Evolutionary conservation across 2,113 vertebrate species (phyloP).

Genomic region (Pao palembangensis): DNA sequence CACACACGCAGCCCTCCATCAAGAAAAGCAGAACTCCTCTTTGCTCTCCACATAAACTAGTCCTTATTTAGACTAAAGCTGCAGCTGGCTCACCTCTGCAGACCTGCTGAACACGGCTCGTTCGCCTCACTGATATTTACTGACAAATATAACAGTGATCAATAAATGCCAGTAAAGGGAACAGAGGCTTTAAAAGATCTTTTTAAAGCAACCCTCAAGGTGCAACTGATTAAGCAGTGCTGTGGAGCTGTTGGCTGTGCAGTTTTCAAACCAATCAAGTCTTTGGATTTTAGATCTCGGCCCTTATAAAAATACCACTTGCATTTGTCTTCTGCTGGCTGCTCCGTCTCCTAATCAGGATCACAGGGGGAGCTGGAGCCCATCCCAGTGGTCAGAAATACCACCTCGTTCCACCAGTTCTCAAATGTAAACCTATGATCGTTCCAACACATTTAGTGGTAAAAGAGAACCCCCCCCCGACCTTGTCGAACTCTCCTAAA

Average conservation of each 20-base stretch:
- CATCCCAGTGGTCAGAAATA: too few species aligned
- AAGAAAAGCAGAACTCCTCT: slow-evolving; percentile 25
- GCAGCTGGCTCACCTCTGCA: slow-evolving; percentile 7
- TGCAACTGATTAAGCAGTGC: background rate
- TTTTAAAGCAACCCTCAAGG: slow-evolving; percentile 16
- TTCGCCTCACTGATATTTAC: slow-evolving; percentile 19
- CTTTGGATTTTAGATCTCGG: too few species aligned
- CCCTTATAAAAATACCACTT: too few species aligned
- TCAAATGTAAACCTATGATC: too few species aligned
- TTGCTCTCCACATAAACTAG: slow-evolving; percentile 10
- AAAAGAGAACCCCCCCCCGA: too few species aligned
- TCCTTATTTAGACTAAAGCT: slow-evolving; percentile 27
- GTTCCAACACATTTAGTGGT: too few species aligned
- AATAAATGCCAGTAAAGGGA: slow-evolving; percentile 37
- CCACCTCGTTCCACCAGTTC: too few species aligned
- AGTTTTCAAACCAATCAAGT: background rate
- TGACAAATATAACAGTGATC: slow-evolving; percentile 24
- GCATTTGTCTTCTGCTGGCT: too few species aligned
- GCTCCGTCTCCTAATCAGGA: too few species aligned
- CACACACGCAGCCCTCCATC: slow-evolving; percentile 6
- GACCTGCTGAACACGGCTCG: slow-evolving; percentile 5
- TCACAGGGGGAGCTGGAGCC: too few species aligned
- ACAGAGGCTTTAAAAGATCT: slow-evolving; percentile 17
- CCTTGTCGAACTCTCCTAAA: too few species aligned
- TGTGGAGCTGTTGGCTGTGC: background rate